Evolutionary conservation across 2,797 vertebrate species (phyloP), one percentile per base, ranked within the genome.

Genomic region (Characodon lateralis): DNA sequence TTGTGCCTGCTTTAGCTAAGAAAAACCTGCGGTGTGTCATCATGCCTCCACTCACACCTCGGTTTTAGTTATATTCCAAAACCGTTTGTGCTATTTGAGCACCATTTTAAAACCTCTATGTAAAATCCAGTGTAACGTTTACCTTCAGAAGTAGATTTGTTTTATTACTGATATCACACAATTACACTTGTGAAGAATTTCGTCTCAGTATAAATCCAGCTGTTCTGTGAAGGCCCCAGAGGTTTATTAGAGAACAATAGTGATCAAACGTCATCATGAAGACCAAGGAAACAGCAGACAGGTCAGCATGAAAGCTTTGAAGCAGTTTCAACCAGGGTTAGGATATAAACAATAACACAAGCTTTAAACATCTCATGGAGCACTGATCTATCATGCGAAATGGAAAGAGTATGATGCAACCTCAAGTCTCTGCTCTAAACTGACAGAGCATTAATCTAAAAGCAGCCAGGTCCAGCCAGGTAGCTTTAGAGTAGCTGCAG

Each of bases 1-100:
- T 94, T 93, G 95, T 95, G 95, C 96, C 95, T 92, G 93, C 94
- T 95, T 95, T 91, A 95, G 95, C 94, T 63, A 86, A 59, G 77
- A 86, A 82, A 90, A 85, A 68, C 46, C 78, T 6, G 63, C 83
- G 79, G 88, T 65, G 78, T 88, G 86, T 90, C 85, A 82, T 82
- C 77, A 79, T 91, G 83, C 83, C 77, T 80, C 68, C 70, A 26
- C 80, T 78, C 83, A 76, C 78, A 74, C 73, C 63, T 78, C 69
- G 61, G n/a, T 71, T 87, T 83, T 75, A 72, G 78, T 75, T 69
- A 63, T 77, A 82, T 66, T 39, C 6, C 31, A 63, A 63, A 63
- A 63, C 28, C 16, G 6, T 35, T 63, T 35, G 1, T 31, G 7
- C 7, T 63, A 20, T 22, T 39, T 66, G 63, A 41, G 22, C 35